phyloP scores from a whole-genome alignment of 1,140 invertebrate species.

The Idris sp. region DNA sequence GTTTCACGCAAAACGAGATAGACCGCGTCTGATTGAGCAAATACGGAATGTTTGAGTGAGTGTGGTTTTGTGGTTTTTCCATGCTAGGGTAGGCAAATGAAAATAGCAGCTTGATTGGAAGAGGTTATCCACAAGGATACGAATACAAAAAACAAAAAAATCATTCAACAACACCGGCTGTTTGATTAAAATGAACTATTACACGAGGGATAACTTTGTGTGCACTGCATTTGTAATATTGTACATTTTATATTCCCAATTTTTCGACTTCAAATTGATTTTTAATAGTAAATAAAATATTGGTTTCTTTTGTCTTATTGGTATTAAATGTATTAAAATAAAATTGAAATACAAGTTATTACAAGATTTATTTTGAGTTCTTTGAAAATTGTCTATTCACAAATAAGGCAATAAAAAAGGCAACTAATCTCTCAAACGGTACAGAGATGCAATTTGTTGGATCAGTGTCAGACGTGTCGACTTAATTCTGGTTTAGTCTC shows the following conservation, averaged over 20 bases:
- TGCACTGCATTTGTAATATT: conserved; percentile 1
- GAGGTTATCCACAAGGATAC: conserved; percentile 43
- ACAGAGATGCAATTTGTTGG: conserved; percentile 50
- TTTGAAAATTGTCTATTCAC: conserved; percentile 10
- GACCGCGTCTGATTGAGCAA: conserved; percentile 32
- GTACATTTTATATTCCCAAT: neutral
- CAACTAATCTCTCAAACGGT: conserved; percentile 27
- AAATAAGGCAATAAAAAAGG: conserved; percentile 7
- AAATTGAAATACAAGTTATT: no score
- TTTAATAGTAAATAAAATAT: no score
- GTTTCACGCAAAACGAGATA: conserved; percentile 49
- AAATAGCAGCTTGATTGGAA: conserved; percentile 45
- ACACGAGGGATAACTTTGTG: conserved; percentile 29
- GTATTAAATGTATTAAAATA: no score
- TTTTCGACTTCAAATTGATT: neutral
- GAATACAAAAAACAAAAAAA: conserved; percentile 33
- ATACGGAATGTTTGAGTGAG: conserved; percentile 42
- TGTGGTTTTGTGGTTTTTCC: conserved; percentile 38
- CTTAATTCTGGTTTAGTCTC: conserved; percentile 54
- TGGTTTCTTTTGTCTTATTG: no score
- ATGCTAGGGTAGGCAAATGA: conserved; percentile 18
- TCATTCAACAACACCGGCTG: conserved; percentile 35
- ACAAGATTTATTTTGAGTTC: no score
- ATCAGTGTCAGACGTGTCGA: conserved; percentile 51
- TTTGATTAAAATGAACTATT: conserved; percentile 43